Evolutionary conservation across 2,113 vertebrate genomes (phyloP), one percentile per base, ranked within the genome.

Genomic region (Ctenodactylus gundi): DNA sequence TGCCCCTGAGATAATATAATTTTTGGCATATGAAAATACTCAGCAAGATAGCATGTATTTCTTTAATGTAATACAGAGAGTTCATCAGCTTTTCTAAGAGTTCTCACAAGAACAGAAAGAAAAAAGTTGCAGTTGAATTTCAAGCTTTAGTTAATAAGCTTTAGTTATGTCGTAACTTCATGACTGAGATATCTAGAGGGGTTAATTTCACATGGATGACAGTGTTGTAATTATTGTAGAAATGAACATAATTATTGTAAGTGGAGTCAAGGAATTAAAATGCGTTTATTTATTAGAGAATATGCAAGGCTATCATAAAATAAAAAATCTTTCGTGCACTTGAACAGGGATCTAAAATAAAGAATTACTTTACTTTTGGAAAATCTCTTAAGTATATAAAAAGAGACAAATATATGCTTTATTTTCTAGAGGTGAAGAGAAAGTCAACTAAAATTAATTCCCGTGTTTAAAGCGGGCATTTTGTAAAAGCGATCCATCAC

Each of bases 231-330:
- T 93, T 96, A 96, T 96, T 94, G 85, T 90, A 95, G 95, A 85
- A 88, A 70, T 94, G 72, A 97, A 77, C 95, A 58, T 95, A 94
- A 97, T 97, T 97, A 92, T 94, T 97, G 8, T 78, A 97, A 36
- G 82, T 95, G 82, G 64, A 97, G 88, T 70, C 72, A 91, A 96
- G 90, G 75, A 96, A 97, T 97, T 96, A 95, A 93, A 94, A 49
- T 97, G 94, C 97, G n/a, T n/a, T n/a, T n/a, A n/a, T n/a, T n/a
- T n/a, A n/a, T n/a, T n/a, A n/a, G n/a, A n/a, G n/a, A n/a, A n/a
- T n/a, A n/a, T n/a, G n/a, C n/a, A n/a, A n/a, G n/a, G n/a, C n/a
- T n/a, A n/a, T n/a, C n/a, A n/a, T n/a, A n/a, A n/a, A n/a, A n/a
- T n/a, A n/a, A n/a, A n/a, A n/a, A n/a, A n/a, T 65, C 93, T 97